Evolutionary conservation across 2,797 vertebrate species (phyloP), one percentile per base, ranked within the genome.

Genomic region (Nasua narica): DNA sequence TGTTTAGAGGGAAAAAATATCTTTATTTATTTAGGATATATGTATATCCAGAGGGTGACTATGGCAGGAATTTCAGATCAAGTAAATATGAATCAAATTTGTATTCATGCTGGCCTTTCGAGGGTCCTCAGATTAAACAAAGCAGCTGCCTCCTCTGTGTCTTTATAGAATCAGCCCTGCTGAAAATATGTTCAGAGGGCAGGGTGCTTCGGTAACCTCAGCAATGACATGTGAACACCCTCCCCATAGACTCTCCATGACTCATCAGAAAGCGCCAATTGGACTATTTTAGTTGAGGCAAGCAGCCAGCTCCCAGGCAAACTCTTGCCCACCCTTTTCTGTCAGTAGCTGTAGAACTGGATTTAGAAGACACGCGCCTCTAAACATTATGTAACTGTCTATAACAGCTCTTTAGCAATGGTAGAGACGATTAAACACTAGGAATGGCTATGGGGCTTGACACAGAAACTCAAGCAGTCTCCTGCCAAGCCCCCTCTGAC

Each of bases 231-330:
- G 32, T 3, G 65, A 91, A 65, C 7, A 16, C 60, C 82, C 82
- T 90, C 25, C 79, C 82, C 12, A 3, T 35, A 35, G 37, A 62
- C 48, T 72, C 62, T 37, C 86, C 15, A 0, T 97, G 97, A 97
- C 65, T 97, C 96, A 98, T 48, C 91, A 92, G 93, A 94, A 97
- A 96, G 91, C 77, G 50, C 72, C 77, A 83, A 88, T 86, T 95
- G 88, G 74, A 65, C 93, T 77, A 52, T 89, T 94, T 95, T 82
- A 96, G 60, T 43, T 92, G 82, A 95, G 85, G 69, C 95, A 93
- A 77, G 60, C 60, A 83, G 60, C 85, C 94, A 93, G 58, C 27
- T 62, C 69, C 78, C 52, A 95, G 56, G 21, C n/a, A 70, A 76
- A 84, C 35, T 69, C 52, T 70, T 85, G 77, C 35, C 94, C 77